A percentile compares a stretch with the other conserved stretches of the same genome.
phyloP scores from a whole-genome alignment of 2,113 vertebrate genomes.

The Corythaeola cristata region DNA sequence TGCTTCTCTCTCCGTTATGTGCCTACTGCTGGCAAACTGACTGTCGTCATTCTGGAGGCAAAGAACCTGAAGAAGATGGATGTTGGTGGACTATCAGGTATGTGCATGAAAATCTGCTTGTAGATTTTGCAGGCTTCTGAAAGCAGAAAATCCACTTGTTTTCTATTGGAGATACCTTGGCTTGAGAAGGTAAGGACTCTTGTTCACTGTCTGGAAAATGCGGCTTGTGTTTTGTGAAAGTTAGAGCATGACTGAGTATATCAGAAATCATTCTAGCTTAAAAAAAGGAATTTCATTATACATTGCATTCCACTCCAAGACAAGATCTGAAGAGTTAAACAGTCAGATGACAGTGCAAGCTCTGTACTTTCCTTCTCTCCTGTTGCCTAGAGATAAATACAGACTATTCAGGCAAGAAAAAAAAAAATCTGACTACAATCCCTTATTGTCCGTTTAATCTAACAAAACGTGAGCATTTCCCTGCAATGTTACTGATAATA shows the following conservation, averaged over 20 bases:
- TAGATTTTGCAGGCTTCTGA: neutral
- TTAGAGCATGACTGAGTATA: neutral
- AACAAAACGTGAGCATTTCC: slow-evolving; percentile 28
- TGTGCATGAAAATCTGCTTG: slow-evolving; percentile 23
- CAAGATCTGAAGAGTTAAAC: slow-evolving; percentile 19
- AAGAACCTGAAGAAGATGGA: slow-evolving; percentile 99
- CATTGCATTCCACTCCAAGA: neutral
- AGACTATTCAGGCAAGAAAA: neutral
- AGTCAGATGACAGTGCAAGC: neutral
- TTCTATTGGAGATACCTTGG: neutral
- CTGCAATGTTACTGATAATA: neutral
- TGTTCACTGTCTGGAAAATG: slow-evolving; percentile 4
- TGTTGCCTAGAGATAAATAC: slow-evolving; percentile 52
- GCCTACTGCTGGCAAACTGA: slow-evolving; percentile 96
- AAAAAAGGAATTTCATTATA: neutral
- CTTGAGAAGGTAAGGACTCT: neutral
- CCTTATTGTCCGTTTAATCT: slow-evolving; percentile 54
- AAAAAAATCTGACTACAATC: neutral
- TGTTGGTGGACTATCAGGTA: slow-evolving; percentile 96
- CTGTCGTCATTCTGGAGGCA: slow-evolving; percentile 95
- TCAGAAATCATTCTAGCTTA: neutral
- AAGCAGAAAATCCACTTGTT: neutral
- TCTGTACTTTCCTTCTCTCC: neutral
- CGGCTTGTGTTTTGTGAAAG: slow-evolving; percentile 5
- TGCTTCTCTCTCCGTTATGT: slow-evolving; percentile 98